Evolutionary conservation across 1,140 invertebrate genomes (phyloP).

Genomic region (Papilio polyxenes): DNA sequence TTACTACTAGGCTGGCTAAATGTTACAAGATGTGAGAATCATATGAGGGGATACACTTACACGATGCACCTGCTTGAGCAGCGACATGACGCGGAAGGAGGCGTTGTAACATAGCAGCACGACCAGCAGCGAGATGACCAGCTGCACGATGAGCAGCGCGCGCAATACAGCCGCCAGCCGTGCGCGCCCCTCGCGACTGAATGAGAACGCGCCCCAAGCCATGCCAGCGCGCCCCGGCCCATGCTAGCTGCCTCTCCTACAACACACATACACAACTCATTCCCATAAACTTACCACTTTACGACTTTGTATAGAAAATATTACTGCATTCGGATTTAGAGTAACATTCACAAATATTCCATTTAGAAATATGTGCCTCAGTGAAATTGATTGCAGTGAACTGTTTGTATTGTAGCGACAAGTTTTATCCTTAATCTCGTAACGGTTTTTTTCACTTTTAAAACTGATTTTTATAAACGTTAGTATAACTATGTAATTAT

Average conservation of each 20-base stretch:
- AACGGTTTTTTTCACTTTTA: neutral
- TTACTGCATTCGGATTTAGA: no score
- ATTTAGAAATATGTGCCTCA: no score
- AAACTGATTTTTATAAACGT: neutral
- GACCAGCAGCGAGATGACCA: conserved; percentile 64
- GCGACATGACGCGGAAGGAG: conserved; percentile 60
- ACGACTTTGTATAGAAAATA: no score
- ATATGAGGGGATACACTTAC: conserved; percentile 41
- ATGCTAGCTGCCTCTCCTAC: conserved; percentile 55
- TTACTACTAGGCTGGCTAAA: no score
- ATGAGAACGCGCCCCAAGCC: conserved; percentile 63
- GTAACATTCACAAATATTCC: no score
- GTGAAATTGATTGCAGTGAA: no score
- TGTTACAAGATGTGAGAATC: no score
- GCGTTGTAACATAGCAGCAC: conserved; percentile 73
- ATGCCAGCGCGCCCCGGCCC: conserved; percentile 59
- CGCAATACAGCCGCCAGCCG: conserved; percentile 64
- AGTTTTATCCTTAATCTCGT: no score
- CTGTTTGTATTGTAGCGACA: no score
- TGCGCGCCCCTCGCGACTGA: conserved; percentile 62
- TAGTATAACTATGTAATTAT: neutral
- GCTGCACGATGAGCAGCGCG: conserved; percentile 66
- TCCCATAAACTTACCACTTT: no score
- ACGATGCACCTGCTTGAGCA: conserved; percentile 69
- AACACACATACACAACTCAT: neutral